These are phyloP conservation scores for Barypeithes pellucidus DNA, from an alignment of 2,888 invertebrate genomes.

Conservation along the genomic window DNA sequence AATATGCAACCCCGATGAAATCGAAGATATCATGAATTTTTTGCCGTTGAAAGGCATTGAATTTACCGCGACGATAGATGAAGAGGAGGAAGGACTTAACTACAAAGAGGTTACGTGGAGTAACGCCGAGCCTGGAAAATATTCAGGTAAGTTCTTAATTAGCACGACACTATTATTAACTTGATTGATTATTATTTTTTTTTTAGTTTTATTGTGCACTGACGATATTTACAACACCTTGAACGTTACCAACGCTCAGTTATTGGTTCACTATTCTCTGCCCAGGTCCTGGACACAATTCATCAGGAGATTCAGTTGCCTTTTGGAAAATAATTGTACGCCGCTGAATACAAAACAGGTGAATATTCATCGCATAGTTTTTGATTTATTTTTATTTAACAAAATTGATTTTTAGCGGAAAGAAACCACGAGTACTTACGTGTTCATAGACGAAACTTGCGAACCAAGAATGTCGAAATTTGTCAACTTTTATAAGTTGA, in stretches of 20 bases:
- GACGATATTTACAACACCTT: slow-evolving; percentile 77
- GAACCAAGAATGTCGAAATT: slow-evolving; percentile 68
- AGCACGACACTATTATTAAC: neutral
- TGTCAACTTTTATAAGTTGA: slow-evolving; percentile 62
- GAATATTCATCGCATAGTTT: slow-evolving; percentile 47
- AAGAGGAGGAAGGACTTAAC: slow-evolving; percentile 56
- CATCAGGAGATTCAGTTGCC: slow-evolving; percentile 79
- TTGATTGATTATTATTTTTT: slow-evolving; percentile 59
- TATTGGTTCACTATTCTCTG: slow-evolving; percentile 82
- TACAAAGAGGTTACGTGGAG: slow-evolving; percentile 60
- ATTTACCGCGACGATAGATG: slow-evolving; percentile 57
- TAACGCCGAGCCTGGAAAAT: slow-evolving; percentile 68
- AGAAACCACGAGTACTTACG: slow-evolving; percentile 55
- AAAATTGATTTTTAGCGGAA: slow-evolving; percentile 55
- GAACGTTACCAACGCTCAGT: slow-evolving; percentile 77
- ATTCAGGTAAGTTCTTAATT: slow-evolving; percentile 53
- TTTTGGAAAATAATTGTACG: slow-evolving; percentile 76
- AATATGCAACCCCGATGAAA: slow-evolving; percentile 77
- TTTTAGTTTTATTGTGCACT: slow-evolving; percentile 77
- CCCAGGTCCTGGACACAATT: slow-evolving; percentile 79
- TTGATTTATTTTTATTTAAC: neutral
- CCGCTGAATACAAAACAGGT: slow-evolving; percentile 66
- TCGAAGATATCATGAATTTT: slow-evolving; percentile 66
- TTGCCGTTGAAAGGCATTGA: slow-evolving; percentile 59
- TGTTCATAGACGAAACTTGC: slow-evolving; percentile 67